Evolutionary conservation across 2,797 vertebrate species (phyloP).

Genomic region (Thamnophis elegans): DNA sequence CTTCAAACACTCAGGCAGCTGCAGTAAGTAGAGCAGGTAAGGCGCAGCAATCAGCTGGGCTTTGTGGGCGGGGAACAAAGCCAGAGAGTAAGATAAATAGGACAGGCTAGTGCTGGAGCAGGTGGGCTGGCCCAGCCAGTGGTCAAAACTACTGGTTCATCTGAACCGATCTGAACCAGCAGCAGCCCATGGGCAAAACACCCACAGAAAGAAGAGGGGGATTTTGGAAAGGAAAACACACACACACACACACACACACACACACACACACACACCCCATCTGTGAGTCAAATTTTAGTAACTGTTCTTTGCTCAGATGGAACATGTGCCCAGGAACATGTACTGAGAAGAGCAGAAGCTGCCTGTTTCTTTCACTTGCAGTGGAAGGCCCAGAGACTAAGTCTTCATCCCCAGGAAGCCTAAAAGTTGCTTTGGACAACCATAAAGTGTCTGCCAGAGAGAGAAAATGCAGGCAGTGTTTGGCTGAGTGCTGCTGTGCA

Average conservation of each 20-base stretch:
- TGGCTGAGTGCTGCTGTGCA: conserved; percentile 52
- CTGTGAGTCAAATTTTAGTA: conserved; percentile 47
- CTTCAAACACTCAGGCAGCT: too few relatives aligned
- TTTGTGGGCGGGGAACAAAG: too few relatives aligned
- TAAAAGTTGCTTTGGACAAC: conserved; percentile 41
- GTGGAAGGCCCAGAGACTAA: neutral
- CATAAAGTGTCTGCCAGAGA: neutral
- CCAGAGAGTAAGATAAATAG: too few relatives aligned
- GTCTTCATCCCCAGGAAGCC: neutral
- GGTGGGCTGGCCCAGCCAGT: too few relatives aligned
- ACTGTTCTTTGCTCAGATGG: conserved; percentile 21
- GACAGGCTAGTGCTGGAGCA: too few relatives aligned
- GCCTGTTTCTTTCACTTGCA: neutral
- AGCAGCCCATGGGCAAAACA: too few relatives aligned
- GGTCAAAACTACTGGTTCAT: too few relatives aligned
- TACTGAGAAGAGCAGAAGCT: neutral
- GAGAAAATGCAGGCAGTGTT: conserved; percentile 14
- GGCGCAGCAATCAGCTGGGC: too few relatives aligned
- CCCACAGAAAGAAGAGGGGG: neutral
- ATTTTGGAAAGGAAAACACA: neutral
- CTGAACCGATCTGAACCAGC: too few relatives aligned
- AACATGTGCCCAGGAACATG: conserved; percentile 9
- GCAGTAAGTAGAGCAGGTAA: too few relatives aligned
- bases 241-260: neutral
- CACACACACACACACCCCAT: neutral